A percentile compares a stretch with the other conserved stretches of the same genome.
Evolutionary conservation across 2,113 vertebrate species (phyloP).

Genomic region (Melanocharis versteri): DNA sequence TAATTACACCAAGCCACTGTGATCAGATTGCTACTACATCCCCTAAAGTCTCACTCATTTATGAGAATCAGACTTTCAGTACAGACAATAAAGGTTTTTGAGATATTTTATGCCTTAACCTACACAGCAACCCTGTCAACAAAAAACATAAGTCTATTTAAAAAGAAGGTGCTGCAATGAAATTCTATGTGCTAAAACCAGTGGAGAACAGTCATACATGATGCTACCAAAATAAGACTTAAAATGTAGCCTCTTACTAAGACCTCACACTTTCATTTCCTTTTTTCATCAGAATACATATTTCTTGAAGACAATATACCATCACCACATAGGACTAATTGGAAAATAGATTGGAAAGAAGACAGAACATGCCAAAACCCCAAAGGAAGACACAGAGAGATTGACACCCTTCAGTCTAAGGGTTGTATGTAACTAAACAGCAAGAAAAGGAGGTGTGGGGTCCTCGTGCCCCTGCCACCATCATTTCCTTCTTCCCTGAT

Average conservation of each 20-base stretch:
- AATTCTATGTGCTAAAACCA: background rate
- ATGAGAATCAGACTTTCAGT: background rate
- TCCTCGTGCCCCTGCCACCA: background rate
- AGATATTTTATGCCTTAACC: background rate
- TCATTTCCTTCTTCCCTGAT: background rate
- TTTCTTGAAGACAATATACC: background rate
- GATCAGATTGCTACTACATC: background rate
- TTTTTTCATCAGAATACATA: accelerated
- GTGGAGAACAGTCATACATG: background rate
- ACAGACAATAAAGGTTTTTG: background rate
- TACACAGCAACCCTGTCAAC: background rate
- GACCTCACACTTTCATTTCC: background rate
- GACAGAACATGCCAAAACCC: background rate
- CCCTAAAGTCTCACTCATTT: background rate
- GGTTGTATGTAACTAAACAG: background rate
- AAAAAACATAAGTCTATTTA: background rate
- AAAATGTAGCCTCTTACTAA: background rate
- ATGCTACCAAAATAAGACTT: background rate
- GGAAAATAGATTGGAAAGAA: background rate
- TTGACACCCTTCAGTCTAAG: background rate
- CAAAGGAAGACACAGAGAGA: background rate
- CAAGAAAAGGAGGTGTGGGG: background rate
- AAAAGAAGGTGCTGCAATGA: background rate
- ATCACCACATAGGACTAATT: background rate
- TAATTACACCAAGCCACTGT: background rate